Evolutionary conservation across 23 tunicate species (phyloP), one percentile per base, ranked within the genome.

Genomic region (Phallusia fumigata): DNA sequence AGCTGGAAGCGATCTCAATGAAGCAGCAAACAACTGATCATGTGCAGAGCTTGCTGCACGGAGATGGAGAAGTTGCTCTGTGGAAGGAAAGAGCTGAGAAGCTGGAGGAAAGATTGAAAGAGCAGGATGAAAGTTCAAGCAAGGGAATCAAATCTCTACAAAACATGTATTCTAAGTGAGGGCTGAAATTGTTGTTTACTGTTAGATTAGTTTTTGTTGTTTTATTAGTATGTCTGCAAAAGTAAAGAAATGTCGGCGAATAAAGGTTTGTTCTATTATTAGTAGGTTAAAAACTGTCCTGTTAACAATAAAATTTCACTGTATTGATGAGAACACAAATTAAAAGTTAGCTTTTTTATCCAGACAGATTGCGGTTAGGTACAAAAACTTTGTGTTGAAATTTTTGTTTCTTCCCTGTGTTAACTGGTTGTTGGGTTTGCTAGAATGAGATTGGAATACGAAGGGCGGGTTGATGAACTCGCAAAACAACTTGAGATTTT

Each of bases 361-460:
- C n/a, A n/a, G n/a, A n/a, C n/a, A n/a, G n/a, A n/a, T n/a, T n/a
- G n/a, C n/a, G n/a, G n/a, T n/a, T n/a, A n/a, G n/a, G n/a, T n/a
- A n/a, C n/a, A n/a, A n/a, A n/a, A n/a, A n/a, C n/a, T n/a, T n/a
- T n/a, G n/a, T n/a, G n/a, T n/a, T n/a, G n/a, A n/a, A n/a, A n/a
- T n/a, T n/a, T n/a, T n/a, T n/a, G n/a, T n/a, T n/a, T n/a, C 74
- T 65, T 5, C 32, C 6, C 5, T 65, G 31, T 30, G 45, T 21
- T 19, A 30, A 30, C 1, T 32, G 13, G 45, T 33, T 32, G 28
- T 74, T 65, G 32, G 6, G 6, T 30, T 74, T 33, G 13, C 3
- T 31, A 85, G 88, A 81, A 85, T 85, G 88, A 85, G 80, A 30
- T 47, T 35, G 64, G 88, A 79, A 32, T 85, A 85, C 78, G 83